phyloP scores from a whole-genome alignment of 2,888 invertebrate species.

The Microplitis deprimator region DNA sequence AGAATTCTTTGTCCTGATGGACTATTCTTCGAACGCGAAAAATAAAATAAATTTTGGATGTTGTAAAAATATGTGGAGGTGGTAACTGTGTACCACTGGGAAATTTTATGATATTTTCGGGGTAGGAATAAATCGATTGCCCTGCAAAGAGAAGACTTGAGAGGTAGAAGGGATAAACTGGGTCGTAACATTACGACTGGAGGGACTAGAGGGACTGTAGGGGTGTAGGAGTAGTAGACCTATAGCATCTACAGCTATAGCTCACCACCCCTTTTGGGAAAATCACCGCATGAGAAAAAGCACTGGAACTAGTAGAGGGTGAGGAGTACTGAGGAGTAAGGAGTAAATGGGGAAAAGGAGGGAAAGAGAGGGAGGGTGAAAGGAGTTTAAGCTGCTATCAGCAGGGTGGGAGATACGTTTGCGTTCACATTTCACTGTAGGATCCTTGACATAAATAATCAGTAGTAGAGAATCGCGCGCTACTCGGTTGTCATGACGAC shows the following conservation, averaged over 20 bases:
- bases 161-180: constrained; percentile 65
- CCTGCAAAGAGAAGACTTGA: constrained; percentile 44
- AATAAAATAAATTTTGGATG: not conserved
- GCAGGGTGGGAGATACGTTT: constrained; percentile 39
- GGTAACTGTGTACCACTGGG: no score
- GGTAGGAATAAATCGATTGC: constrained; percentile 63
- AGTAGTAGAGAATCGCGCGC: constrained; percentile 51
- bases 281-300: not conserved
- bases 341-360: constrained; percentile 7
- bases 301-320: not conserved
- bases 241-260: not conserved
- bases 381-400: not conserved
- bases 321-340: not conserved
- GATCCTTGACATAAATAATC: constrained; percentile 70
- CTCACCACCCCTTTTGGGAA: not conserved
- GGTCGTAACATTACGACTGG: constrained; percentile 61
- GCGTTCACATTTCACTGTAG: constrained; percentile 46
- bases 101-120: constrained; percentile 10
- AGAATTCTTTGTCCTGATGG: not conserved
- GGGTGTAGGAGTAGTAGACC: not conserved
- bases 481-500: constrained; percentile 50
- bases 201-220: constrained; percentile 16
- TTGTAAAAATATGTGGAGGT: no score
- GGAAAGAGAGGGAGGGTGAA: constrained; percentile 15
- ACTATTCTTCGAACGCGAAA: no score